A percentile compares a stretch with the other conserved stretches of the same genome.
Evolutionary conservation across 2,113 vertebrate genomes (phyloP).

Genomic region (Megaleporinus macrocephalus): DNA sequence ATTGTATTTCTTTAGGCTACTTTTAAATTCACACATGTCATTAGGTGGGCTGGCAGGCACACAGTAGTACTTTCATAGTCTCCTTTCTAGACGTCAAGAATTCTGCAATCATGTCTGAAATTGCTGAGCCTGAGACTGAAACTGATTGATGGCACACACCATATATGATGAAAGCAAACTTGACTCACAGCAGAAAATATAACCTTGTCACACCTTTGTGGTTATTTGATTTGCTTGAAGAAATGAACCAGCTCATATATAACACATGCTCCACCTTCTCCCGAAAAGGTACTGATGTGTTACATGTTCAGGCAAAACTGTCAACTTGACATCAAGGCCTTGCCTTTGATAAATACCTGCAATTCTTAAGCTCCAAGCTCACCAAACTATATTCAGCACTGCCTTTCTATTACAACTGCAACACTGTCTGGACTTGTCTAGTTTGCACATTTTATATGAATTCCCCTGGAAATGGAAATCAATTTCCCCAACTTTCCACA

Average conservation of each 20-base stretch:
- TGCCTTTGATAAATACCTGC: constrained; percentile 34
- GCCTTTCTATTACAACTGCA: constrained; percentile 35
- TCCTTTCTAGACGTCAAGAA: background rate
- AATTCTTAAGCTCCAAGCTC: constrained; percentile 72
- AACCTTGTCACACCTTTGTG: background rate
- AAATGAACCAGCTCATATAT: background rate
- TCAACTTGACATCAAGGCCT: background rate
- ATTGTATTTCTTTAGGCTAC: constrained; percentile 60
- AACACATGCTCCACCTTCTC: background rate
- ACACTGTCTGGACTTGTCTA: constrained; percentile 43
- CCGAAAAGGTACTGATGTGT: background rate
- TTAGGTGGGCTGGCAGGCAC: constrained; percentile 68
- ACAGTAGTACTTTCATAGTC: constrained; percentile 71
- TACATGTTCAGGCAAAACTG: constrained; percentile 2
- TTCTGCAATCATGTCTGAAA: background rate
- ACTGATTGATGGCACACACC: background rate
- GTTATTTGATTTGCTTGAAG: constrained; percentile 1
- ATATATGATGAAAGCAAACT: background rate
- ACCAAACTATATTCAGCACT: constrained; percentile 67
- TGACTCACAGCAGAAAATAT: background rate
- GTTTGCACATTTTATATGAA: constrained; percentile 36
- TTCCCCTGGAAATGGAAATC: constrained; percentile 39
- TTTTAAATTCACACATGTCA: constrained; percentile 69
- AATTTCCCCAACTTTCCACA: constrained; percentile 23
- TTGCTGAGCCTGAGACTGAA: background rate